Conservation (phyloP, 2,888 invertebrate species). For the Drosophila glabriapex region DNA sequence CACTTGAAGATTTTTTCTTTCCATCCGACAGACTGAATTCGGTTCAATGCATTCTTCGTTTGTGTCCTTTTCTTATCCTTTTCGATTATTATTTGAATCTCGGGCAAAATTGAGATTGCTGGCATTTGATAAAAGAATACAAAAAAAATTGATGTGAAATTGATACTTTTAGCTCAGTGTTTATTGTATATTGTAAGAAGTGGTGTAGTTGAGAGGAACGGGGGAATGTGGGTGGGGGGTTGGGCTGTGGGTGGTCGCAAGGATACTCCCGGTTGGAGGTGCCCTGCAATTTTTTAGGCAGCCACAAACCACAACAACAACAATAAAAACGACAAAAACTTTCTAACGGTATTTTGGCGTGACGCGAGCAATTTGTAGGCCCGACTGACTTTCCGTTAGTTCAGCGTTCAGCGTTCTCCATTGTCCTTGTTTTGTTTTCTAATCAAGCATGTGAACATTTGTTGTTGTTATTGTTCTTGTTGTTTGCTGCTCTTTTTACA, state of each 20-base stretch:
- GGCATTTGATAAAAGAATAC: slow-evolving; percentile 57
- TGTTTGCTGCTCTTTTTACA: slow-evolving; percentile 73
- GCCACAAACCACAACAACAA: not conserved
- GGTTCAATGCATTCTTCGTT: slow-evolving; percentile 60
- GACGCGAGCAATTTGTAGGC: slow-evolving; percentile 74
- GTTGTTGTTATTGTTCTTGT: slow-evolving; percentile 37
- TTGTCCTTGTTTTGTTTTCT: slow-evolving; percentile 61
- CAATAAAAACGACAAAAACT: slow-evolving; percentile 50
- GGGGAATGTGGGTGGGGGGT: not conserved
- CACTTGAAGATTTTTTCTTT: slow-evolving; percentile 58
- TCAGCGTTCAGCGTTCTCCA: slow-evolving; percentile 17
- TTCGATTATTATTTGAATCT: slow-evolving; percentile 71
- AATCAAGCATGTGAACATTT: slow-evolving; percentile 65
- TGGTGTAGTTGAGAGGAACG: not conserved
- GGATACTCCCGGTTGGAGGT: not conserved
- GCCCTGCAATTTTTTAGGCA: slow-evolving; percentile 7
- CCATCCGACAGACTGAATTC: slow-evolving; percentile 39
- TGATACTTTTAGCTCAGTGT: slow-evolving; percentile 64
- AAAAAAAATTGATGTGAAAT: slow-evolving; percentile 46
- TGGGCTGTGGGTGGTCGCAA: slow-evolving; percentile 64
- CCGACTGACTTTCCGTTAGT: slow-evolving; percentile 52
- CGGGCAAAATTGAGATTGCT: slow-evolving; percentile 56
- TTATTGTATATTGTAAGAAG: not conserved
- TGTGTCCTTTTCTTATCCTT: slow-evolving; percentile 52
- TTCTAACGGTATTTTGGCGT: slow-evolving; percentile 80